phyloP scores from a whole-genome alignment of 35 echinoderm and acorn worm species.

The Ptychodera flava region DNA sequence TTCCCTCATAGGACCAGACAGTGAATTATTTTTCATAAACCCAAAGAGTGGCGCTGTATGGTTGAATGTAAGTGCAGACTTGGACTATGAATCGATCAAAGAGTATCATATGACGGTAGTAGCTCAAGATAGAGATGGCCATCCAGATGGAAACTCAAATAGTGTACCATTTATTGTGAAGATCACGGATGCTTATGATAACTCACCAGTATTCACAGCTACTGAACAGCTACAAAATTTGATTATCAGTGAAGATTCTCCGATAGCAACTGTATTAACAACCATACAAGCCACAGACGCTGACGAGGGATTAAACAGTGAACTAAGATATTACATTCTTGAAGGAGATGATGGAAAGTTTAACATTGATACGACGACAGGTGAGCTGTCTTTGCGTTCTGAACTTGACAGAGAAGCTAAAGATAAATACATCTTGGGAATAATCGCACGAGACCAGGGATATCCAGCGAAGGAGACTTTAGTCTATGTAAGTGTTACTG shows the following conservation, averaged over 20 bases:
- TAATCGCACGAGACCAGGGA: slow-evolving; percentile 79
- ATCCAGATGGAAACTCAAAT: slow-evolving; percentile 35
- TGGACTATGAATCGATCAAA: slow-evolving; percentile 16
- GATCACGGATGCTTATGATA: slow-evolving; percentile 77
- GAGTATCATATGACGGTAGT: slow-evolving; percentile 65
- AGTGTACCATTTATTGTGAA: slow-evolving; percentile 34
- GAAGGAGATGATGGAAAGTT: slow-evolving; percentile 42
- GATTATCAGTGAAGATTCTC: slow-evolving; percentile 28
- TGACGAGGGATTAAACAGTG: slow-evolving; percentile 40
- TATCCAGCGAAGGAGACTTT: slow-evolving; percentile 55
- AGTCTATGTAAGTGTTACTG: slow-evolving; percentile 31
- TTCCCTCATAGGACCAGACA: slow-evolving; percentile 60
- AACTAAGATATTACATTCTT: slow-evolving; percentile 43
- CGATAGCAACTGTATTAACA: slow-evolving; percentile 13
- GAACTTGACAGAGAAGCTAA: slow-evolving; percentile 69
- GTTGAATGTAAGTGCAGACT: slow-evolving; percentile 11
- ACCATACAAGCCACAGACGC: slow-evolving; percentile 56
- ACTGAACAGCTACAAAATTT: slow-evolving; percentile 21
- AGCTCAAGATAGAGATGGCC: slow-evolving; percentile 54
- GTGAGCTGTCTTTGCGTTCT: slow-evolving; percentile 40
- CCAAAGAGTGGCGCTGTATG: slow-evolving; percentile 53
- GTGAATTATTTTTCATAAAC: slow-evolving; percentile 57
- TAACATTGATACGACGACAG: slow-evolving; percentile 58
- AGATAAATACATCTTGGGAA: slow-evolving; percentile 53
- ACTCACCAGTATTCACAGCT: slow-evolving; percentile 74